Evolutionary conservation across 2,113 vertebrate genomes (phyloP).

Genomic region (Pyrgilauda ruficollis): DNA sequence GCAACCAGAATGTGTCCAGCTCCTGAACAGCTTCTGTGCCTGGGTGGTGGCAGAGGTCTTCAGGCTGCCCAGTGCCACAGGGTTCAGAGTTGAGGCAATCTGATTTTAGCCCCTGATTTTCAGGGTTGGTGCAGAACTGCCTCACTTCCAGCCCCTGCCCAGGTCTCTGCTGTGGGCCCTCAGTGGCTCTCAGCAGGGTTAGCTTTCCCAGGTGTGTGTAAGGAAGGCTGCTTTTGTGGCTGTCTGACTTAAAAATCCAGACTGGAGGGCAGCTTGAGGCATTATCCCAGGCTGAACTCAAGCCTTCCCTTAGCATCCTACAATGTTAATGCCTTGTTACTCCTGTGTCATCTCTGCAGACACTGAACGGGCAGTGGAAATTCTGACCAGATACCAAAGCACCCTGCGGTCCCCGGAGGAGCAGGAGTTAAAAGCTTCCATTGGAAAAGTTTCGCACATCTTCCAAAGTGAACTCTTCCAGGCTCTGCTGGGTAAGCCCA

Average conservation of each 20-base stretch:
- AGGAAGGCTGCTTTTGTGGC: background rate
- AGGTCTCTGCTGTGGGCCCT: accelerated
- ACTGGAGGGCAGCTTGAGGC: background rate
- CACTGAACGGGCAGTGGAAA: slow-evolving; percentile 81
- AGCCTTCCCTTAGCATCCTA: background rate
- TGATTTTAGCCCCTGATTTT: background rate
- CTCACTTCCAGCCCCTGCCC: background rate
- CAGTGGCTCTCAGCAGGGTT: background rate
- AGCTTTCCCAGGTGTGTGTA: background rate
- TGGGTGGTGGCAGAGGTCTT: background rate
- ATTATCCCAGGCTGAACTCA: background rate
- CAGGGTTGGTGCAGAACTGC: background rate
- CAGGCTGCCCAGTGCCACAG: background rate
- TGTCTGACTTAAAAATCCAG: background rate
- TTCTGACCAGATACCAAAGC: slow-evolving; percentile 83
- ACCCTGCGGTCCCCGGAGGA: slow-evolving; percentile 81
- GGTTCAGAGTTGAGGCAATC: background rate
- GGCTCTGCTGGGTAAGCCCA: slow-evolving; percentile 83
- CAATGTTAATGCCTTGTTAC: background rate
- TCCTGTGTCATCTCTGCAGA: slow-evolving; percentile 70
- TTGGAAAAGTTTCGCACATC: slow-evolving; percentile 83
- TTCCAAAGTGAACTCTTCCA: slow-evolving; percentile 85
- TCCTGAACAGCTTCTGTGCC: background rate
- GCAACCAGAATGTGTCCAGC: background rate
- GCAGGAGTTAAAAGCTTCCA: slow-evolving; percentile 80